These are phyloP conservation scores for Amblyjoppa proteus DNA, from an alignment of 2,888 invertebrate species.

Conservation along the genomic window DNA sequence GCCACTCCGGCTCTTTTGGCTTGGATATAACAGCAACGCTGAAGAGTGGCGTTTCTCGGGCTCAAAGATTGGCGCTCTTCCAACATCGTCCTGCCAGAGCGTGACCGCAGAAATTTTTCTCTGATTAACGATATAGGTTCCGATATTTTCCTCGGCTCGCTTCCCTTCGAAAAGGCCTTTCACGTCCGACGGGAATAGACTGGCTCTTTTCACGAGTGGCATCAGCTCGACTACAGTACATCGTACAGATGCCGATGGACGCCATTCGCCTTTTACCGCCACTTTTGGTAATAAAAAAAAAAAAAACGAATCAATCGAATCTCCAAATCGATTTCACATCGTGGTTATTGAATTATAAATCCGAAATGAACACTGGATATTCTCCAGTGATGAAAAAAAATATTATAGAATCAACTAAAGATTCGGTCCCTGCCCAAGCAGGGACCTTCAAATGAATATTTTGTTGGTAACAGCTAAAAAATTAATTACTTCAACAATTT, in stretches of 20 bases:
- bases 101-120: constrained; percentile 81
- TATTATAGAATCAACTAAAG: no score
- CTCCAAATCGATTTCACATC: background rate
- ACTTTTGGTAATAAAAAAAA: constrained; percentile 13
- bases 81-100: constrained; percentile 78
- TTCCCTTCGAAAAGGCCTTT: constrained; percentile 60
- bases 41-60: constrained; percentile 44
- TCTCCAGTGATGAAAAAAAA: no score
- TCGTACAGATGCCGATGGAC: background rate
- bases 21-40: constrained; percentile 46
- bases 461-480: no score
- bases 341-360: constrained; percentile 13
- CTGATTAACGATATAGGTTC: constrained; percentile 82
- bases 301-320: constrained; percentile 17
- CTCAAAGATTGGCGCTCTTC: constrained; percentile 79
- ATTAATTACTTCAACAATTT: no score
- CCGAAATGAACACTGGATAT: no score
- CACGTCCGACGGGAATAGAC: constrained; percentile 53
- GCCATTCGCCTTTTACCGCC: constrained; percentile 26
- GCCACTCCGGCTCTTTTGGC: constrained; percentile 59
- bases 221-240: constrained; percentile 23
- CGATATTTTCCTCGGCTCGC: constrained; percentile 74
- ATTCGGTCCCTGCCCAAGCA: no score
- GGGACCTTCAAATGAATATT: no score
- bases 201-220: constrained; percentile 29